Base-by-base conservation (phyloP, 2,113 vertebrate species). In the Nerophis lumbriciformis region DNA sequence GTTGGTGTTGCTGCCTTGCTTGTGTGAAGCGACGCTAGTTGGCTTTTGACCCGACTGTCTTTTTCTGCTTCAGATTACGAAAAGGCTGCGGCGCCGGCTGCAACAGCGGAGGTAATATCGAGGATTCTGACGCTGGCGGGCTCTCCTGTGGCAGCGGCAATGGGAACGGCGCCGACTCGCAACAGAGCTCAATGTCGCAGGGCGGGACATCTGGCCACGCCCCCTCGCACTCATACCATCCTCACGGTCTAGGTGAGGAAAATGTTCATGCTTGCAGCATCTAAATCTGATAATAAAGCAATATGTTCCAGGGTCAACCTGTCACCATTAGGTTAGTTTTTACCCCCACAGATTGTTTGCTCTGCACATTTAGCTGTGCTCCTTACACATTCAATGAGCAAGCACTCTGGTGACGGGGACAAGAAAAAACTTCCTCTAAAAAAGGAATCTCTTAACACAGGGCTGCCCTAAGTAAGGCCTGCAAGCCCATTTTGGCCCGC, bases 31-130 rank as follows among this genome's bases (percentile, higher is more conserved):
- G 10, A 56, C 1, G 14, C 48, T 50, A 5, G 8, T 48, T 1
- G 28, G 28, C 28, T 28, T 28, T 28, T 28, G 3, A 28, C 28
- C 28, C 28, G 28, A 28, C 28, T 2, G 36, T 14, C 21, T 42
- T 65, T 65, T 36, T 61, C 8, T 39, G 14, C 53, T 16, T 0
- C 62, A 98, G 97, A 71, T 85, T 99, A 66, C 91, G 96, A 62
- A 99, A 98, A 83, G 97, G 97, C 48, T 99, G 97, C 64, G 97
- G 97, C 16, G 97, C 97, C 5, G 97, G 97, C 21, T 99, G 97
- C 76, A 98, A 99, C 89, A 99, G 97, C 1, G 97, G 97, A 3
- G 97, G 96, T 68, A 99, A 98, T 55, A 97, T 98, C 8, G 97
- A 99, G 89, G 97, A 98, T 76, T 93, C 93, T 0, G 97, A 97